Evolutionary conservation across 2,888 invertebrate species (phyloP).

Genomic region (Sarcophaga caerulescens): DNA sequence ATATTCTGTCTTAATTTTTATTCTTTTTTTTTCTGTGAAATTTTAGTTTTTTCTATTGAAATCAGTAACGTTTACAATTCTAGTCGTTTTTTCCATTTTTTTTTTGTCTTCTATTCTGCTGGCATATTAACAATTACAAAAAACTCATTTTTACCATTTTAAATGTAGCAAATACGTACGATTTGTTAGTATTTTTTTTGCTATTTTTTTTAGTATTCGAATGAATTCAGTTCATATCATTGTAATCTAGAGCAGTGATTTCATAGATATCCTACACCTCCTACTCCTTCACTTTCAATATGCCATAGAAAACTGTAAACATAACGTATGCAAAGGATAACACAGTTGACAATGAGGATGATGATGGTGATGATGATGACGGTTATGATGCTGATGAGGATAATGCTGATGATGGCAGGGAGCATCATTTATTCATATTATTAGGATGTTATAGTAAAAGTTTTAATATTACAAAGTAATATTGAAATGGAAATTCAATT

Average conservation of each 20-base stretch:
- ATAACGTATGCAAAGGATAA: background rate
- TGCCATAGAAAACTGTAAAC: too few relatives aligned
- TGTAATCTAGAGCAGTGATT: constrained; percentile 46
- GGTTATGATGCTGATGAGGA: background rate
- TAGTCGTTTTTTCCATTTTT: background rate
- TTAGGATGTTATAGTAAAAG: constrained; percentile 33
- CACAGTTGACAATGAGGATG: background rate
- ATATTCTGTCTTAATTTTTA: background rate
- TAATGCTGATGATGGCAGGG: background rate
- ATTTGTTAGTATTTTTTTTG: constrained; percentile 21
- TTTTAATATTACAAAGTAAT: constrained; percentile 50
- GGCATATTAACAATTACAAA: constrained; percentile 55
- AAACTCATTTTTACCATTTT: constrained; percentile 46
- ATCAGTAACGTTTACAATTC: constrained; percentile 22
- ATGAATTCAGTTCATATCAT: constrained; percentile 48
- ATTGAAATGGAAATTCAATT: constrained; percentile 62
- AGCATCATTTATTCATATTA: constrained; percentile 50
- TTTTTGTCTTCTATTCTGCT: constrained; percentile 4
- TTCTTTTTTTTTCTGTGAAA: background rate
- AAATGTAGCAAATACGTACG: constrained; percentile 20
- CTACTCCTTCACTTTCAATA: background rate
- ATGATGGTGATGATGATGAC: background rate
- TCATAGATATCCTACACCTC: constrained; percentile 34
- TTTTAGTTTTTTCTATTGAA: constrained; percentile 35
- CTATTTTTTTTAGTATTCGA: background rate